Base-by-base conservation (phyloP, 1,140 invertebrate species). In the Leptinotarsa lineolata region DNA sequence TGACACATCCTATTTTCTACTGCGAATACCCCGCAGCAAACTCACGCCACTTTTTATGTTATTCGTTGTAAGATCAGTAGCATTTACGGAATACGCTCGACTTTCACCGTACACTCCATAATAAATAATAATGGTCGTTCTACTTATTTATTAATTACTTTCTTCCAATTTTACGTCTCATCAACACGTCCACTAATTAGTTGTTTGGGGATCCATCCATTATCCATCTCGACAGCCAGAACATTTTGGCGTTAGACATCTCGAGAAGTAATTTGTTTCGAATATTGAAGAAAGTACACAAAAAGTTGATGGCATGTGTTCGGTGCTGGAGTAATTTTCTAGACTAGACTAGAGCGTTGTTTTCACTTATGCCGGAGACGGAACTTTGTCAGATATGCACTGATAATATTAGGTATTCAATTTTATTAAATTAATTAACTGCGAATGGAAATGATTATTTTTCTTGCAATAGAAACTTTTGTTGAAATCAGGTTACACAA, bases 211-310 rank as follows among this genome's bases (percentile, higher is more conserved):
- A 74, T 74, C 73, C 73, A 77, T 77, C 76, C 72, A 77, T 77
- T 77, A 77, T 77, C 60, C 73, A 15, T 21, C 44, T 68, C 71
- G 76, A 77, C 76, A 77, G 73, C 68, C 48, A 63, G 71, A 67
- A 72, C 70, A 67, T 68, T 73, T 59, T 71, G 71, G 75, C 58
- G 30, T 39, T 60, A 58, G 58, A 24, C 30, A 59, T 22, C 59
- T 63, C 72, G 54, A 69, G 72, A 75, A 77, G 71, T 71, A 77
- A 77, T 77, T 77, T 77, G 76, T 77, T 77, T 72, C 59, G 65
- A 61, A 74, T 77, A 77, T 77, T 75, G 72, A 72, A 66, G 71
- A 75, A 74, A 75, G 74, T 67, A 74, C 45, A 76, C 72, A 76
- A 76, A 76, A 76, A 76, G 68, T 76, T 74, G 63, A 71, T 71